Evolutionary conservation across 2,797 vertebrate genomes (phyloP), one percentile per base, ranked within the genome.

Genomic region (Danio choprae): DNA sequence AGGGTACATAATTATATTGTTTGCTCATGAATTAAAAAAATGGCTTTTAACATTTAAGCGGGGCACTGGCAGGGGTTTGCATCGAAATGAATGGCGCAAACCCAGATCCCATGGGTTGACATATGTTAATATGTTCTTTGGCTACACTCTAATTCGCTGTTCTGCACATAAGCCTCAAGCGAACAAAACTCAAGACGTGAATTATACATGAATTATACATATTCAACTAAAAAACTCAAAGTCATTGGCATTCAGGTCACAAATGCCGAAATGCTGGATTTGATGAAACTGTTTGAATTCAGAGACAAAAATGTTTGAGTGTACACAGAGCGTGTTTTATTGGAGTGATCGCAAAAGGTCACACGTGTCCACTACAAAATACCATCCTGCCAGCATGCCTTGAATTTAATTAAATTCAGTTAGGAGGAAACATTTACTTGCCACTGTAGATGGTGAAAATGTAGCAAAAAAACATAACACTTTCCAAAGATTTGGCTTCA

Each of bases 111-210:
- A 87, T 84, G 90, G 90, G 93, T 91, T 94, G 93, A 95, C 93
- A 93, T 93, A 95, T 94, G 94, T 92, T 95, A 95, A 96, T 95
- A 90, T 83, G 91, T 94, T 94, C 87, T 90, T 93, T 95, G 94
- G 93, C 92, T 94, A 91, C 91, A 88, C 89, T 91, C 92, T 91
- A 93, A 95, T 94, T 86, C 94, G 91, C 90, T 92, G 92, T 93
- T 92, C 83, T 74, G 85, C 92, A 91, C 93, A 92, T 90, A 92
- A 90, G 93, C 93, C 93, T 77, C 83, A 78, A 95, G 94, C 90
- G 87, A 92, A 91, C 75, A 83, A 92, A 94, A 94, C 90, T 91
- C 92, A 87, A 88, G 88, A 91, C 92, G 93, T 93, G 92, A 96
- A 95, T 95, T 94, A 88, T 88, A 89, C 89, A 92, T 93, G 91